Conservation (phyloP, 2,113 vertebrate species). For the Apeltes quadracus region DNA sequence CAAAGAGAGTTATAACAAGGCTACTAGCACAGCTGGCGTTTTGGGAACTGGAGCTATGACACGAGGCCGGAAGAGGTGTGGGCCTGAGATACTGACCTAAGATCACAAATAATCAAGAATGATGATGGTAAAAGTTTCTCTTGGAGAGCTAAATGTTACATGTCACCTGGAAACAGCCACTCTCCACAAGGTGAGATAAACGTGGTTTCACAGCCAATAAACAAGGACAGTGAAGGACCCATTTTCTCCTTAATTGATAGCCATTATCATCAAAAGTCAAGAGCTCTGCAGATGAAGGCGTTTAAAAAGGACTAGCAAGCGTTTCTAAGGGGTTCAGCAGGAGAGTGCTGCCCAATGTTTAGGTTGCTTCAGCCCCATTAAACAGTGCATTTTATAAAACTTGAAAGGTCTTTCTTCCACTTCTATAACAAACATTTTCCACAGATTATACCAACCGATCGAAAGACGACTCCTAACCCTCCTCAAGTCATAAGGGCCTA, state of each 20-base stretch:
- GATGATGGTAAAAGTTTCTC: background rate
- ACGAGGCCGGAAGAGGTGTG: conserved; percentile 13
- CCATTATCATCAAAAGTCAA: conserved; percentile 43
- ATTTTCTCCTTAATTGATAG: conserved; percentile 37
- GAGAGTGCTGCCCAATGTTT: conserved; percentile 6
- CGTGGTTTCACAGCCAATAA: background rate
- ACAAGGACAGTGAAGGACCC: conserved; percentile 26
- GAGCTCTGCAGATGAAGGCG: conserved; percentile 27
- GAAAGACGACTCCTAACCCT: conserved; percentile 18
- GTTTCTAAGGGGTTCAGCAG: background rate
- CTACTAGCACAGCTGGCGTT: conserved; percentile 36
- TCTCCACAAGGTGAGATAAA: background rate
- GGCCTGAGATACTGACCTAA: conserved; percentile 15
- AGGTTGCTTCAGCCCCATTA: conserved; percentile 24
- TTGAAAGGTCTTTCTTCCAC: conserved; percentile 15
- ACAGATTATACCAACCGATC: conserved; percentile 16
- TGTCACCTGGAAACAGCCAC: background rate
- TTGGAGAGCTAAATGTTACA: conserved; percentile 9
- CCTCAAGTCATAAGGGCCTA: conserved; percentile 1
- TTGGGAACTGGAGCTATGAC: conserved; percentile 40
- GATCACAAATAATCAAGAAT: conserved; percentile 22
- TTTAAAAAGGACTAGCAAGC: conserved; percentile 6
- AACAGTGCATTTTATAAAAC: conserved; percentile 15
- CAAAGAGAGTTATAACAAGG: conserved; percentile 29
- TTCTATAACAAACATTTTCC: conserved; percentile 12